Evolutionary conservation across 2,888 invertebrate species (phyloP), one percentile per base, ranked within the genome.

Genomic region (Drosophila niveifrons): DNA sequence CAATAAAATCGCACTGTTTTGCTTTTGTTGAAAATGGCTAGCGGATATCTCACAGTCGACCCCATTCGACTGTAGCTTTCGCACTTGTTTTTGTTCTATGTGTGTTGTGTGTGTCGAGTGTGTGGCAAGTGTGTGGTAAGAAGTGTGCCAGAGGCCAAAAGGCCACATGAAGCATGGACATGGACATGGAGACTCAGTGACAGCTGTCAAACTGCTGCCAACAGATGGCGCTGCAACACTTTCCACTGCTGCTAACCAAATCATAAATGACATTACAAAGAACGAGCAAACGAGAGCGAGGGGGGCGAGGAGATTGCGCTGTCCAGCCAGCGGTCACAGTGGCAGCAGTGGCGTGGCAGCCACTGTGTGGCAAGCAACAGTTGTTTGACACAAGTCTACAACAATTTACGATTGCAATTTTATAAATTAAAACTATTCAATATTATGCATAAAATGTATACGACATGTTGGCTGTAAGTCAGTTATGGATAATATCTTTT

Each of bases 201-300:
- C 88, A 82, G 82, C 85, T 82, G 88, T 71, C 85, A 76, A 55
- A 65, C 23, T 70, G 70, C 65, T 66, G 70, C 57, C 70, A 70
- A 58, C 74, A 74, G 75, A 59, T 78, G 75, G 69, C 65, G 53
- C 43, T 56, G 23, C 65, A 44, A 39, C 61, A 36, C 46, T 39
- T 53, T 13, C 39, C 13, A n/a, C 55, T 52, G 58, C 46, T 61
- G 69, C 74, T 57, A 78, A 65, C 57, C 85, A 78, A 87, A 87
- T 84, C 88, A 84, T 75, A 87, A 82, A 87, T 82, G 82, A 70
- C 68, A 81, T 84, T 79, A 81, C 73, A 82, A 64, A 73, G 52
- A 23, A 23, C 56, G 58, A 56, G 11, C n/a, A n/a, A n/a, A n/a
- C n/a, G n/a, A 3, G 34, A 11, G 31, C 9, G 9, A 10, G 31